These are phyloP conservation scores for Drosophila nikananu DNA, from an alignment of 1,140 invertebrate species.

Conservation along the genomic window DNA sequence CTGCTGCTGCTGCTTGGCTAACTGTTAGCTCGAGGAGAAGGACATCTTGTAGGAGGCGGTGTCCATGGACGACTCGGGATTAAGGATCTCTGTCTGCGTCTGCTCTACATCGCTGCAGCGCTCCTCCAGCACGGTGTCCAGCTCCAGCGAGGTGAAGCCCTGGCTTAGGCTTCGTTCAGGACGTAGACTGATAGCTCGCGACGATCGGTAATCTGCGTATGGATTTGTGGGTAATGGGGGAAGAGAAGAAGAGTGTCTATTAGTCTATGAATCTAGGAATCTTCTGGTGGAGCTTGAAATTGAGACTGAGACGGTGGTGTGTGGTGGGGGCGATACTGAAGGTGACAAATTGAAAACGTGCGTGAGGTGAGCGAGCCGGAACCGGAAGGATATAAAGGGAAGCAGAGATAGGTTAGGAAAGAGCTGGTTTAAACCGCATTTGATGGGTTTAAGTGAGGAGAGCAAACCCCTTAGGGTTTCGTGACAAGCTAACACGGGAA, in stretches of 20 bases:
- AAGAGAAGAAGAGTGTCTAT: background rate
- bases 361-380: constrained; percentile 10
- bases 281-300: background rate
- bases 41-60: constrained; percentile 81
- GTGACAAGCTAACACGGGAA: too few species aligned
- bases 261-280: background rate
- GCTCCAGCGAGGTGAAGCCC: constrained; percentile 90
- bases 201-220: constrained; percentile 86
- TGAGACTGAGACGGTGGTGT: constrained; percentile 5
- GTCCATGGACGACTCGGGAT: constrained; percentile 81
- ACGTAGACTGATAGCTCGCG: constrained; percentile 89
- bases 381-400: background rate
- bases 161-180: constrained; percentile 88
- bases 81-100: constrained; percentile 86
- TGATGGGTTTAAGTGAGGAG: background rate
- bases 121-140: constrained; percentile 93
- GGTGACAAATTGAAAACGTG: constrained; percentile 58
- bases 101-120: constrained; percentile 90
- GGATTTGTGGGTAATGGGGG: background rate
- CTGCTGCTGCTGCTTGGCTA: constrained; percentile 59
- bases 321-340: constrained; percentile 11
- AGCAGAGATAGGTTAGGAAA: background rate
- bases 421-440: background rate
- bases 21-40: constrained; percentile 84
- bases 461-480: background rate